Conservation (phyloP, 92 coral and sea anemone genomes). For the Siderastrea radians region DNA sequence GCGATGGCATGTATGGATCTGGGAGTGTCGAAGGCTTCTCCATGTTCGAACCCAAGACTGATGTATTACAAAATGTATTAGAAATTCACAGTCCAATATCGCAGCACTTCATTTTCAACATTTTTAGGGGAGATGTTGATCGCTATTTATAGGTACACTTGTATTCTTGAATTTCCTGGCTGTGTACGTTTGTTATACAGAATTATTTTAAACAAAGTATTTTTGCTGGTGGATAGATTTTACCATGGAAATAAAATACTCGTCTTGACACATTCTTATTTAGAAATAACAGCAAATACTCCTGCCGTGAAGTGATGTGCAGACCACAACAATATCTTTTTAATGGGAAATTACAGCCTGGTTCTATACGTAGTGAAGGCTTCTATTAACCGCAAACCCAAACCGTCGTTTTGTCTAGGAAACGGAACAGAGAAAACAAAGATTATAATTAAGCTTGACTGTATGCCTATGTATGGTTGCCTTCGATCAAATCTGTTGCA, state of each 20-base stretch:
- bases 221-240: neutral
- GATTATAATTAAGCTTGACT: neutral
- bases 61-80: neutral
- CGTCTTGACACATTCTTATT: conserved; percentile 19
- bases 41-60: neutral
- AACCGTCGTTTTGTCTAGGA: neutral
- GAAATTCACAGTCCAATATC: conserved; percentile 40
- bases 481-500: neutral
- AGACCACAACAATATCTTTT: conserved; percentile 44
- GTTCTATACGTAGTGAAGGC: conserved; percentile 19
- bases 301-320: conserved; percentile 8
- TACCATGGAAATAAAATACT: neutral
- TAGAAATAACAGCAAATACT: conserved; percentile 16
- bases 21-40: conserved; percentile 30
- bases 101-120: conserved; percentile 24
- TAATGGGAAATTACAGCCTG: conserved; percentile 33
- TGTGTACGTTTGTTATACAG: neutral
- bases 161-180: neutral
- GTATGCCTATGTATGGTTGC: neutral
- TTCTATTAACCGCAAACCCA: conserved; percentile 28
- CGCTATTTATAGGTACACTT: neutral
- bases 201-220: neutral
- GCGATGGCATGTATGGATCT: neutral
- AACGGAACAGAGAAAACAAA: conserved; percentile 1
- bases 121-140: neutral